These are phyloP conservation scores for Lysandra coridon DNA, from an alignment of 2,888 invertebrate genomes.

Conservation along the genomic window DNA sequence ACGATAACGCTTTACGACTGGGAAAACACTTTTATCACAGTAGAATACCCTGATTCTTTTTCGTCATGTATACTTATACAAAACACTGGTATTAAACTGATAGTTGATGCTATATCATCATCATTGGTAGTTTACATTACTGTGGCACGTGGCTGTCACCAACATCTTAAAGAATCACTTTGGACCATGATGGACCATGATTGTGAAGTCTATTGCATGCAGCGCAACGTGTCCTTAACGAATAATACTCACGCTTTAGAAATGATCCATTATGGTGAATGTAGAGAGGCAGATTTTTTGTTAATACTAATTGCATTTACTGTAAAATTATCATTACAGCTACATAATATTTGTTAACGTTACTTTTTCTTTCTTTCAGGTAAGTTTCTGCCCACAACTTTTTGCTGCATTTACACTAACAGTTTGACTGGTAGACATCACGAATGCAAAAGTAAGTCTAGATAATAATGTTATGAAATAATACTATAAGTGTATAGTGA, in stretches of 20 bases:
- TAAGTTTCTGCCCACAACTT: background rate
- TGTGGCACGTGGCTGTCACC: background rate
- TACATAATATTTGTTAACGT: background rate
- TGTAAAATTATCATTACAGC: background rate
- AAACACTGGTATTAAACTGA: background rate
- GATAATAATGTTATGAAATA: slow-evolving; percentile 1
- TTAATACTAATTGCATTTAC: background rate
- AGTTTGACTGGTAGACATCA: background rate
- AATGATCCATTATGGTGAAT: no score
- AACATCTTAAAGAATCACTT: background rate
- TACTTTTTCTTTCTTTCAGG: slow-evolving; percentile 12
- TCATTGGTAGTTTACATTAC: background rate
- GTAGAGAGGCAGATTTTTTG: no score
- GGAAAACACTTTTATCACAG: background rate
- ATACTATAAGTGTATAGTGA: background rate
- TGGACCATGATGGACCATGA: no score
- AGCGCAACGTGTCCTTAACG: no score
- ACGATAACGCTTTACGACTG: slow-evolving; percentile 2
- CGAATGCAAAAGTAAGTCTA: background rate
- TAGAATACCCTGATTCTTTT: background rate
- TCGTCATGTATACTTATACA: background rate
- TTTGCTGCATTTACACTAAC: background rate
- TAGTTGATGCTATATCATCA: background rate
- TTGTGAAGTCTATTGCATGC: no score
- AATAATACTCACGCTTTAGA: no score